Conservation (phyloP, 1,140 invertebrate genomes). For the Drosophila biarmipes region DNA sequence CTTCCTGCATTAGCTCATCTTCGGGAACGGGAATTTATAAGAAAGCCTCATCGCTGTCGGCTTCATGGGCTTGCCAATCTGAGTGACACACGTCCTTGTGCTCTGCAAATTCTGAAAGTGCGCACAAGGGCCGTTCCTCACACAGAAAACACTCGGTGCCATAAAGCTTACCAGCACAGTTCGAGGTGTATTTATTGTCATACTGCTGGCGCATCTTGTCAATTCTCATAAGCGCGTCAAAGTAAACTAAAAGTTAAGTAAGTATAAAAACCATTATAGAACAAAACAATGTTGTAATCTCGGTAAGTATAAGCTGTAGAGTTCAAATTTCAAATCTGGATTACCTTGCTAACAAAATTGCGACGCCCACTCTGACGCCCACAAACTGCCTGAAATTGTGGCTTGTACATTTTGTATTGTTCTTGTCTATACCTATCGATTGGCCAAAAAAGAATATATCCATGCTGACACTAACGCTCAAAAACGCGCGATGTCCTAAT, state of each 20-base stretch:
- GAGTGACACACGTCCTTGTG: constrained; percentile 78
- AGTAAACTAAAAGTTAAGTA: neutral
- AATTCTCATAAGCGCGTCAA: neutral
- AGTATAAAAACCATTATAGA: no score
- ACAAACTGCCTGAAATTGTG: no score
- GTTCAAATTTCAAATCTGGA: no score
- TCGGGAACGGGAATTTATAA: constrained; percentile 33
- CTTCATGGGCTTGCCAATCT: constrained; percentile 50
- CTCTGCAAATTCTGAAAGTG: constrained; percentile 67
- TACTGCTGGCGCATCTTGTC: constrained; percentile 52
- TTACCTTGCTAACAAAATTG: no score
- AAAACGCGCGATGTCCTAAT: no score
- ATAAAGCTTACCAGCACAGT: constrained; percentile 73
- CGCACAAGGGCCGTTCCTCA: constrained; percentile 70
- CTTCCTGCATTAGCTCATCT: constrained; percentile 73
- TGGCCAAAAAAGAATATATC: no score
- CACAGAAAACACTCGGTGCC: constrained; percentile 74
- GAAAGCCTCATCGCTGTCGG: neutral
- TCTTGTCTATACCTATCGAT: no score
- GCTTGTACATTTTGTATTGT: no score
- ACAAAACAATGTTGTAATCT: no score
- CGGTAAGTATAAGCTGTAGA: no score
- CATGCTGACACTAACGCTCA: no score
- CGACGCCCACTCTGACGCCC: no score
- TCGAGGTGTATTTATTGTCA: constrained; percentile 75